Conservation (phyloP, 2,888 invertebrate species). For the Apodemia duryi region DNA sequence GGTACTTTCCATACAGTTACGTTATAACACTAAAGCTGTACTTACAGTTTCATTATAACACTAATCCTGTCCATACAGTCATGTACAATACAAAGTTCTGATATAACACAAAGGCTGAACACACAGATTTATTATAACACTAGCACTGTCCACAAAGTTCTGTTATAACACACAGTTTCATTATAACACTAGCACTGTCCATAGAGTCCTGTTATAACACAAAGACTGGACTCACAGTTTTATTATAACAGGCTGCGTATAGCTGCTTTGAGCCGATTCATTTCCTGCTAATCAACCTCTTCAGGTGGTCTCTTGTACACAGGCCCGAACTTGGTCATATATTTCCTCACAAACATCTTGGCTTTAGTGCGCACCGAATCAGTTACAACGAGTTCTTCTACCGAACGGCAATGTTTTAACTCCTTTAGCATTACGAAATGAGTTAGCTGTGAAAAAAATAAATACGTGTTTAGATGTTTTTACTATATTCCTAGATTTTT, state of each 20-base stretch:
- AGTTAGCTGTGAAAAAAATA: slow-evolving; percentile 87
- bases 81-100: too few species aligned
- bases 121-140: not conserved
- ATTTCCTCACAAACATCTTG: slow-evolving; percentile 95
- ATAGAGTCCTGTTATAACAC: not conserved
- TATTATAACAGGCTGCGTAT: slow-evolving; percentile 22
- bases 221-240: not conserved
- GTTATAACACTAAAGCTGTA: too few species aligned
- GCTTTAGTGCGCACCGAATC: slow-evolving; percentile 97
- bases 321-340: slow-evolving; percentile 96
- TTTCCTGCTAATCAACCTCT: slow-evolving; percentile 71
- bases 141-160: too few species aligned
- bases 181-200: slow-evolving; percentile 6
- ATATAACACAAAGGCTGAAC: not conserved
- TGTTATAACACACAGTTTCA: not conserved
- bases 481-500: too few species aligned
- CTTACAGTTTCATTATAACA: not conserved
- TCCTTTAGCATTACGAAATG: slow-evolving; percentile 98
- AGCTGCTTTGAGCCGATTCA: slow-evolving; percentile 28
- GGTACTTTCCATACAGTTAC: too few species aligned
- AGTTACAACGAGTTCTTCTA: slow-evolving; percentile 91
- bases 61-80: too few species aligned
- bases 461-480: slow-evolving; percentile 33
- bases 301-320: slow-evolving; percentile 85
- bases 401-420: slow-evolving; percentile 92